Evolutionary conservation across 2,797 vertebrate genomes (phyloP).

Genomic region (Betta splendens): DNA sequence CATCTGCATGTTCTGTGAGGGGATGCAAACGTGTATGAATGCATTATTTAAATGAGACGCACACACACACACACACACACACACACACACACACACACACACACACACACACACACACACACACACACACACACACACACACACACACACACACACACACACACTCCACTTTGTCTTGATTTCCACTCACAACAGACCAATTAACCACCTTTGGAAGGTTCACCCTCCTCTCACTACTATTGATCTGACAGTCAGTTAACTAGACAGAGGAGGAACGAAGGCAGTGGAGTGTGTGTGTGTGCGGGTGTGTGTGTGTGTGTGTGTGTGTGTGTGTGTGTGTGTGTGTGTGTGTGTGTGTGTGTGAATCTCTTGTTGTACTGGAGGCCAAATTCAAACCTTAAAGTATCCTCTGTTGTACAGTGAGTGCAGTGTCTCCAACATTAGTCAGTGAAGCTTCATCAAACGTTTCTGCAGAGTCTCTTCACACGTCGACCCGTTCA

Average conservation of each 20-base stretch:
- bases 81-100: too few species aligned
- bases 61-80: slow-evolving; percentile 27
- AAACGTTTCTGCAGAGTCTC: too few species aligned
- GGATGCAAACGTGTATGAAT: neutral
- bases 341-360: slow-evolving; percentile 1
- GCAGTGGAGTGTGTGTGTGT: neutral
- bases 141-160: slow-evolving; percentile 25
- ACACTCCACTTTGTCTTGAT: slow-evolving; percentile 24
- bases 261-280: slow-evolving; percentile 14
- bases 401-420: slow-evolving; percentile 1
- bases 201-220: slow-evolving; percentile 53
- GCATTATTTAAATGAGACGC: slow-evolving; percentile 28
- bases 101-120: slow-evolving; percentile 22
- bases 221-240: slow-evolving; percentile 43
- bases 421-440: too few species aligned
- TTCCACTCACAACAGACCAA: slow-evolving; percentile 54
- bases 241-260: slow-evolving; percentile 59
- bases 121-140: slow-evolving; percentile 24
- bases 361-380: neutral
- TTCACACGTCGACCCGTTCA: too few species aligned
- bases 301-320: slow-evolving; percentile 2
- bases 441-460: too few species aligned
- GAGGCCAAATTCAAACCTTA: slow-evolving; percentile 12
- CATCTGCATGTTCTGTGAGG: neutral
- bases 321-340: slow-evolving; percentile 3